phyloP scores from a whole-genome alignment of 2,113 vertebrate genomes.

The Melanostigma gelatinosum region DNA sequence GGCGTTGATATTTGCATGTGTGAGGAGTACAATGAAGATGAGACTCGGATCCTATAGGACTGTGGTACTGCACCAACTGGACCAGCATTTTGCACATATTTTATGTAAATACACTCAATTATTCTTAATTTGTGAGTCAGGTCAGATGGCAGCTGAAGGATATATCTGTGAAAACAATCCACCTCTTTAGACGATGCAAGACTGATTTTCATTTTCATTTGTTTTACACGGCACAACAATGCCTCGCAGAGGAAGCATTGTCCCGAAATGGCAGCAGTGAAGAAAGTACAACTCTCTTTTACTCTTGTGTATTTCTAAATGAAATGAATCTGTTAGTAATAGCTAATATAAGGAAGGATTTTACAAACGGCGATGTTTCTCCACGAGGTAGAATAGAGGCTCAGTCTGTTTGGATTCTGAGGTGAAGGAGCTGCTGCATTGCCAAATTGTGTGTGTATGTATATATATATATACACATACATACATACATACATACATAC shows the following conservation, averaged over 20 bases:
- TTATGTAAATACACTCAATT: background rate
- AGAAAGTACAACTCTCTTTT: slow-evolving; percentile 2
- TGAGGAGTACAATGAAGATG: slow-evolving; percentile 17
- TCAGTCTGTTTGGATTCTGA: slow-evolving; percentile 48
- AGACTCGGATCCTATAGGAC: background rate
- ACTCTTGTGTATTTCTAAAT: slow-evolving; percentile 27
- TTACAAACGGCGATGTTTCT: slow-evolving; percentile 35
- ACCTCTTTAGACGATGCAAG: background rate
- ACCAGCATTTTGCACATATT: background rate
- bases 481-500: slow-evolving; percentile 48
- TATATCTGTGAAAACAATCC: background rate
- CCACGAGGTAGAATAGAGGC: slow-evolving; percentile 30
- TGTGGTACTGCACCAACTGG: background rate
- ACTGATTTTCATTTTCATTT: background rate
- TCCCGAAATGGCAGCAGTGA: background rate
- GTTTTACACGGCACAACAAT: background rate
- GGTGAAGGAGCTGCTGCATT: slow-evolving; percentile 47
- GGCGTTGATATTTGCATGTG: slow-evolving; percentile 25
- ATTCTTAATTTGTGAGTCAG: background rate
- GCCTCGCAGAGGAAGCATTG: background rate
- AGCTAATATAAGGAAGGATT: slow-evolving; percentile 26
- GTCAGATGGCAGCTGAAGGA: background rate
- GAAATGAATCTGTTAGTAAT: background rate
- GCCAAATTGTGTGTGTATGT: slow-evolving; percentile 23
- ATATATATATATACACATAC: background rate